Base-by-base conservation (phyloP, 2,797 vertebrate species). In the Gila robusta region DNA sequence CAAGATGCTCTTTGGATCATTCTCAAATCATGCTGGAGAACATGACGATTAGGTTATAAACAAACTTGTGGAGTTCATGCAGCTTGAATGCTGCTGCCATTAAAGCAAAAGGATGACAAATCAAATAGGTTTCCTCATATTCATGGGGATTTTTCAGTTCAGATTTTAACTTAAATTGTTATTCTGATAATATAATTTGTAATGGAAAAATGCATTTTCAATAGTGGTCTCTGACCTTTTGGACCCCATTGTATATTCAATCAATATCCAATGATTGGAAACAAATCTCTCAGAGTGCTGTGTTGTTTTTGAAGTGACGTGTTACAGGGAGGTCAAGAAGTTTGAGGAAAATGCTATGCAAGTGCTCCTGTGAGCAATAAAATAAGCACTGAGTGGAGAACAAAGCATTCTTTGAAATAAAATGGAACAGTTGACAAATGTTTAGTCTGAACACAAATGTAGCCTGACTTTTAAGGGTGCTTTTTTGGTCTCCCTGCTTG, bases 221-320 rank as follows among this genome's bases (percentile, higher is more conserved):
- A 7, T 56, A 23, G 23, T 78, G 35, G 62, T 67, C 81, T 74
- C 23, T 28, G 66, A 59, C 44, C 28, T 56, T 79, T 56, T 79
- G 64, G 59, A 79, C 49, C 26, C 64, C 66, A 59, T 56, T 79
- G 49, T 78, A 35, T 71, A 85, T 83, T 83, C 49, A 82, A 82
- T 89, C 49, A 84, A 82, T 89, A 87, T 76, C 23, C 64, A 84
- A 84, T 83, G 59, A 77, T 88, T 83, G 82, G 54, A 87, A 87
- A 79, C 86, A 59, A 85, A 87, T 83, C 90, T 90, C 66, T 88
- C 82, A 84, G 77, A 91, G 86, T 79, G 67, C 86, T 81, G 81
- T 91, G 82, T 87, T 89, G 86, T 92, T 92, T 93, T 91, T 92
- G 87, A 92, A 93, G 91, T 91, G 92, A 89, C 87, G 92, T 92